phyloP scores from a whole-genome alignment of 1,140 invertebrate species.

The Palaemon carinicauda region DNA sequence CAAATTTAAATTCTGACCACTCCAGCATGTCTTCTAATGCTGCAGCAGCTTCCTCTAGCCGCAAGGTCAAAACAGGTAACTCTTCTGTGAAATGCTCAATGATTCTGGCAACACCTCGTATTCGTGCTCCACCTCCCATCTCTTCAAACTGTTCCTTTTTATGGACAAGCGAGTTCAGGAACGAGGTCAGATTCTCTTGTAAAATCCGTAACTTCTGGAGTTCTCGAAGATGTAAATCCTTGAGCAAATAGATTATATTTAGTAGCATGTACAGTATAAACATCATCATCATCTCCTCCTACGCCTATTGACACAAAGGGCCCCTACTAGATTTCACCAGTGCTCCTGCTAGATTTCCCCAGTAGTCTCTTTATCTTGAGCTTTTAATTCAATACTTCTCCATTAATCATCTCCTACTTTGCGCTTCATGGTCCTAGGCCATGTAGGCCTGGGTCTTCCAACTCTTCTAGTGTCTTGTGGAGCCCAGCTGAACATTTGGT shows the following conservation, averaged over 20 bases:
- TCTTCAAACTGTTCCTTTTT: constrained; percentile 71
- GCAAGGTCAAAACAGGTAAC: constrained; percentile 71
- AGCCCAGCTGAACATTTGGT: no score
- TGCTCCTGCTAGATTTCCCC: no score
- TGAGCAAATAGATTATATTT: neutral
- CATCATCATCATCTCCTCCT: no score
- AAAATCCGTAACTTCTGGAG: constrained; percentile 68
- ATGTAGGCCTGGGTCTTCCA: no score
- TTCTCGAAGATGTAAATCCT: constrained; percentile 67
- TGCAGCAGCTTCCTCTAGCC: constrained; percentile 71
- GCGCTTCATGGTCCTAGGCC: no score
- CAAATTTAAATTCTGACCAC: constrained; percentile 77
- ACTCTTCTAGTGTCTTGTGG: no score
- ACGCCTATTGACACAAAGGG: no score
- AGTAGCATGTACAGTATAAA: no score
- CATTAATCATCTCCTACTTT: no score
- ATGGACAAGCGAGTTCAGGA: constrained; percentile 66
- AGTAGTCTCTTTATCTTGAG: no score
- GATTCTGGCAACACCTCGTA: constrained; percentile 71
- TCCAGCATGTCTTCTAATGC: constrained; percentile 73
- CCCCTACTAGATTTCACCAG: no score
- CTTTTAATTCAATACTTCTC: no score
- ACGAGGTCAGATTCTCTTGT: constrained; percentile 68
- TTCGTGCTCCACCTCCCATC: constrained; percentile 71
- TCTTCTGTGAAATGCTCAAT: constrained; percentile 73